phyloP scores from a whole-genome alignment of 2,113 vertebrate species.

The Arvicanthis niloticus region DNA sequence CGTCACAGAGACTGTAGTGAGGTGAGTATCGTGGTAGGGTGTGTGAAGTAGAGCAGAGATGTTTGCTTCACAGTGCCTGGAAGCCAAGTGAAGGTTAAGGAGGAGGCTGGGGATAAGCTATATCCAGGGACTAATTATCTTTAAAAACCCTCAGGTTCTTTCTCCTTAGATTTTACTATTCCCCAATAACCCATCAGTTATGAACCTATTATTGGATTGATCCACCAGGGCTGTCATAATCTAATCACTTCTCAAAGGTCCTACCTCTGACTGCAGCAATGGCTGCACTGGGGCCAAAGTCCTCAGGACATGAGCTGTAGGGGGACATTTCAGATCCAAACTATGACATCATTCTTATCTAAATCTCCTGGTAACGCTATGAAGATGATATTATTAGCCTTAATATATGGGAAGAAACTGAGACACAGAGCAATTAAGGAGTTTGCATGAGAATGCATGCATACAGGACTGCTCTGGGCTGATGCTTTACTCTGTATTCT shows the following conservation, averaged over 20 bases:
- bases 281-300: neutral
- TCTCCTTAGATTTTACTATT: neutral
- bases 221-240: neutral
- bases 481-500: neutral
- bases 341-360: neutral
- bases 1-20: neutral
- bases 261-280: neutral
- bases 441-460: neutral
- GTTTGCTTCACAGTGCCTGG: neutral
- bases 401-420: neutral
- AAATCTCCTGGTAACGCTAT: neutral
- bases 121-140: neutral
- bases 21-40: rapidly evolving
- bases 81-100: neutral
- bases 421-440: neutral
- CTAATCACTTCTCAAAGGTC: neutral
- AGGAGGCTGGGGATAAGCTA: neutral
- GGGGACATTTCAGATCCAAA: neutral
- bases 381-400: neutral
- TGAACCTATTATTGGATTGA: neutral
- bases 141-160: too few relatives aligned
- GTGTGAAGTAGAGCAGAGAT: neutral
- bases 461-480: neutral
- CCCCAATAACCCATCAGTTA: neutral
- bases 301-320: neutral